Percentiles rank a stretch among this genome's conserved stretches.
These are phyloP conservation scores for Dendroctonus ponderosae DNA, from an alignment of 1,140 invertebrate genomes.

Conservation along the genomic window DNA sequence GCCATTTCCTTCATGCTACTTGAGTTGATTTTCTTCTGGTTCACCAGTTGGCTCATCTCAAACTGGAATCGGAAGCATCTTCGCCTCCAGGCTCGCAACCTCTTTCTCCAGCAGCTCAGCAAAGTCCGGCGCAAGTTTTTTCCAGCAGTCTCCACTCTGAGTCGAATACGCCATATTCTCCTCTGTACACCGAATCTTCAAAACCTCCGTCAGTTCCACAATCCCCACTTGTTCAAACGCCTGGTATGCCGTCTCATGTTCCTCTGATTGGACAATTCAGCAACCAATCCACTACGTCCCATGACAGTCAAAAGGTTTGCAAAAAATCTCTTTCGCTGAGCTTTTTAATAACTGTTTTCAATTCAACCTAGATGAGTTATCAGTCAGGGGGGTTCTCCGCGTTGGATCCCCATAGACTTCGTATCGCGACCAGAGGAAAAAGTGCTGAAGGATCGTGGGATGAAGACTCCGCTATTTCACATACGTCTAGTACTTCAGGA, in stretches of 20 bases:
- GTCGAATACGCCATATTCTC: constrained; percentile 27
- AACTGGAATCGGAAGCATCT: constrained; percentile 28
- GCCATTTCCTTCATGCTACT: too few species aligned
- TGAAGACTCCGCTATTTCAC: constrained; percentile 67
- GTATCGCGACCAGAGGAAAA: constrained; percentile 47
- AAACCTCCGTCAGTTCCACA: constrained; percentile 10
- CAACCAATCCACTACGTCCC: constrained; percentile 15
- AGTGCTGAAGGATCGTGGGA: constrained; percentile 69
- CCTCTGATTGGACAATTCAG: constrained; percentile 12
- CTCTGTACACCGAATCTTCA: constrained; percentile 22
- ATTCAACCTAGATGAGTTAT: constrained; percentile 13
- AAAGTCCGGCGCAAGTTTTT: constrained; percentile 12
- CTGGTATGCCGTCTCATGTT: constrained; percentile 1
- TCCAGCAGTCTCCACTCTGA: constrained; percentile 28
- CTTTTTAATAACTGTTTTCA: not conserved
- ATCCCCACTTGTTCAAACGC: constrained; percentile 10
- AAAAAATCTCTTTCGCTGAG: not conserved
- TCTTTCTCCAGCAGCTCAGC: constrained; percentile 12
- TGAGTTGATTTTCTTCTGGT: not conserved
- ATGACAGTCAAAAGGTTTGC: constrained; percentile 21
- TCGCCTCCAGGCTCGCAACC: constrained; percentile 16
- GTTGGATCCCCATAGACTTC: constrained; percentile 48
- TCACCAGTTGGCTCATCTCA: constrained; percentile 31
- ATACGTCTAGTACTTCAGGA: constrained; percentile 78
- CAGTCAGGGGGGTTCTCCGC: constrained; percentile 3